Percentiles rank a stretch among this genome's conserved stretches.
Evolutionary conservation across 2,888 invertebrate species (phyloP).

Genomic region (Autographa gamma): DNA sequence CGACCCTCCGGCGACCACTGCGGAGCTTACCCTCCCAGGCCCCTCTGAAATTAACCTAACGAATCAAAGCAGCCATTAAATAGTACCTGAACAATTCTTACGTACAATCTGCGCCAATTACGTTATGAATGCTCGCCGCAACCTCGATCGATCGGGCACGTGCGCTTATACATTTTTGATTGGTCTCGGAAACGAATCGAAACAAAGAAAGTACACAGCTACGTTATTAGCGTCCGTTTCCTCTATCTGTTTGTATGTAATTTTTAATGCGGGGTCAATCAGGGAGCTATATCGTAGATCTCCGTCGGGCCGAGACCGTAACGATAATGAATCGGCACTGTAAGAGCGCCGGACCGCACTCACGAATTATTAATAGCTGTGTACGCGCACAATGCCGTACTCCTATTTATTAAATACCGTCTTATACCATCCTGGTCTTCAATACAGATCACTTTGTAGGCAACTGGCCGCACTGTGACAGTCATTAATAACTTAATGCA

Average conservation of each 20-base stretch:
- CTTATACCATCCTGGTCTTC: slow-evolving; percentile 53
- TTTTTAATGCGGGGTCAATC: slow-evolving; percentile 90
- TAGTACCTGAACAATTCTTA: slow-evolving; percentile 73
- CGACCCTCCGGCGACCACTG: slow-evolving; percentile 88
- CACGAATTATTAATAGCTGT: slow-evolving; percentile 88
- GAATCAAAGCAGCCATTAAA: slow-evolving; percentile 85
- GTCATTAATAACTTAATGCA: slow-evolving; percentile 43
- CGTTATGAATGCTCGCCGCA: slow-evolving; percentile 78
- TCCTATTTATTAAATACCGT: slow-evolving; percentile 69
- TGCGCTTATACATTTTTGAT: slow-evolving; percentile 82
- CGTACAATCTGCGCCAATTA: slow-evolving; percentile 75
- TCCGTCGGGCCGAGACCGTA: slow-evolving; percentile 84
- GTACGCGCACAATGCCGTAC: slow-evolving; percentile 68
- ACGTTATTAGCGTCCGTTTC: slow-evolving; percentile 77
- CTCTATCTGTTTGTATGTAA: slow-evolving; percentile 86
- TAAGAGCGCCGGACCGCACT: slow-evolving; percentile 87
- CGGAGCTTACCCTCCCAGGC: slow-evolving; percentile 73
- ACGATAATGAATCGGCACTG: slow-evolving; percentile 87
- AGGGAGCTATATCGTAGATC: slow-evolving; percentile 87
- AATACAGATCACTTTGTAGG: slow-evolving; percentile 35
- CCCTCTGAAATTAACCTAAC: slow-evolving; percentile 86
- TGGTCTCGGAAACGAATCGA: slow-evolving; percentile 78
- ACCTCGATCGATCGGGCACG: slow-evolving; percentile 76
- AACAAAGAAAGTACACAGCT: slow-evolving; percentile 80
- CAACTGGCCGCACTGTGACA: not conserved